Percentiles rank a stretch among this genome's conserved stretches.
These are phyloP conservation scores for Nibea albiflora DNA, from an alignment of 2,113 vertebrate genomes.

Conservation along the genomic window DNA sequence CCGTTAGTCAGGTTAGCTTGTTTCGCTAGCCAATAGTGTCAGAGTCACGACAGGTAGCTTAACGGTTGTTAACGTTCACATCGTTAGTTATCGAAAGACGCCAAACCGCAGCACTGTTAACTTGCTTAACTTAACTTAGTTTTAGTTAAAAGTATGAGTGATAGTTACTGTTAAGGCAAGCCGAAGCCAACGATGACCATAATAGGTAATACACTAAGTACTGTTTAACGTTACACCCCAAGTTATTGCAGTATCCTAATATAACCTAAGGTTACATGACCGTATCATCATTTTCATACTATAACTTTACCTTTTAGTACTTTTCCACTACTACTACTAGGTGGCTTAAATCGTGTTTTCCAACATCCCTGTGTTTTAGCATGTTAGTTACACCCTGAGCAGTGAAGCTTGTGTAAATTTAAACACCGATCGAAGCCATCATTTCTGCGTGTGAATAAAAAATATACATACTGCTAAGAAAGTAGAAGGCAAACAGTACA, in stretches of 20 bases:
- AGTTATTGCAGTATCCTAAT: background rate
- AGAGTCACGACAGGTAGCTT: background rate
- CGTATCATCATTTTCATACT: background rate
- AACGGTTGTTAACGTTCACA: background rate
- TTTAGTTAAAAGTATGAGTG: background rate
- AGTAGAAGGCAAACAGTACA: background rate
- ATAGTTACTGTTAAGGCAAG: background rate
- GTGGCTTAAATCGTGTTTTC: background rate
- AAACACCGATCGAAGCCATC: too few species aligned
- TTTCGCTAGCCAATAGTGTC: conserved; percentile 15
- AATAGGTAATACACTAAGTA: background rate
- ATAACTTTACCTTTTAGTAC: background rate
- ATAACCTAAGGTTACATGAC: background rate
- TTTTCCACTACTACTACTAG: too few species aligned
- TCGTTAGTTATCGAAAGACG: background rate
- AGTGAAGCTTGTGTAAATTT: background rate
- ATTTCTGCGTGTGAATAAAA: background rate
- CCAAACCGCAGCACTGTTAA: background rate
- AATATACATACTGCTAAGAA: background rate
- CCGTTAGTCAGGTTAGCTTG: conserved; percentile 13
- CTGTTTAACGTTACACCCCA: background rate
- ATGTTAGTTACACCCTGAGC: background rate
- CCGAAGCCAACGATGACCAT: background rate
- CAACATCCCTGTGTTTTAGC: background rate
- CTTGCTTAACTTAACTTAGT: background rate